Conservation (phyloP, 2,797 vertebrate species). For the Neopelma chrysocephalum region DNA sequence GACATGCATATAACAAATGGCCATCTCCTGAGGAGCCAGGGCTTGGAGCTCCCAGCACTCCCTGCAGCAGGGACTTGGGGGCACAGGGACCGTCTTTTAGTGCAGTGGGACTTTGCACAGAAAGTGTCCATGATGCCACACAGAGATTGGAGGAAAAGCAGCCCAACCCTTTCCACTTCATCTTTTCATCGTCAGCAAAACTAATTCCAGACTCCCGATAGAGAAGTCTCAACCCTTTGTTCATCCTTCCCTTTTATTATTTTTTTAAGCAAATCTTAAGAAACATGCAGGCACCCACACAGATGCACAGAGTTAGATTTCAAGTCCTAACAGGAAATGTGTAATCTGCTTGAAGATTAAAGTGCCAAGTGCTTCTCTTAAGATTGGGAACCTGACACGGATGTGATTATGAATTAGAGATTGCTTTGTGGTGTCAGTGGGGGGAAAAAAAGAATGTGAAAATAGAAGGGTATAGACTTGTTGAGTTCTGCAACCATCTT, state of each 20-base stretch:
- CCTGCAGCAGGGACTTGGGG: background rate
- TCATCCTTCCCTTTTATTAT: background rate
- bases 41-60: background rate
- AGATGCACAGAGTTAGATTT: slow-evolving; percentile 10
- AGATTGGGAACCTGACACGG: slow-evolving; percentile 49
- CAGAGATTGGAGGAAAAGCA: background rate
- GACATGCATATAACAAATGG: background rate
- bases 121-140: background rate
- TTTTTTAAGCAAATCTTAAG: background rate
- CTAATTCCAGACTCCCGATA: background rate
- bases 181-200: background rate
- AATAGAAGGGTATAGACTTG: slow-evolving; percentile 39
- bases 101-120: background rate
- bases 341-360: slow-evolving; percentile 58
- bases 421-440: slow-evolving; percentile 38
- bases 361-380: slow-evolving; percentile 40
- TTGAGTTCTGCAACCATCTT: slow-evolving; percentile 21
- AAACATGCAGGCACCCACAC: background rate
- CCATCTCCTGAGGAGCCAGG: background rate
- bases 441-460: background rate
- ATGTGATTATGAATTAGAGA: slow-evolving; percentile 57
- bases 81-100: background rate
- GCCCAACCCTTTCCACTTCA: background rate
- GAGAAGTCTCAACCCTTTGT: slow-evolving; percentile 16
- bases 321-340: slow-evolving; percentile 59